Base-by-base conservation (phyloP, 2,113 vertebrate species). In the Orycteropus afer region DNA sequence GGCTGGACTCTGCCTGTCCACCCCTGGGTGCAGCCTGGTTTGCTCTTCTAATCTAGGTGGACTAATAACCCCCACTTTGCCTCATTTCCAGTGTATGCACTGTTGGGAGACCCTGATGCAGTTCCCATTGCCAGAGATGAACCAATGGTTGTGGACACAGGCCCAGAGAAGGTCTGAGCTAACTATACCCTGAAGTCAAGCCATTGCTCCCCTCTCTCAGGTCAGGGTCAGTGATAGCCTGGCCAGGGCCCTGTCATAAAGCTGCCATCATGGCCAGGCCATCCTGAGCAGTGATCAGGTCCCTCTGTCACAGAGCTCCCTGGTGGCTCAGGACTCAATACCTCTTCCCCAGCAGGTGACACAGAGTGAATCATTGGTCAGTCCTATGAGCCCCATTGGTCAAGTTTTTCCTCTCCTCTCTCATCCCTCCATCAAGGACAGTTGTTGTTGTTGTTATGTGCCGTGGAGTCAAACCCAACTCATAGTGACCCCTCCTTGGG, bases 381-480 rank as follows among this genome's bases (percentile, higher is more conserved):
- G 51, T 34, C 15, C 80, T 55, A 25, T 29, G 8, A 37, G 63
- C 27, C n/a, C 49, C 1, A 0, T 7, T 45, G 37, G 34, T 47
- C 4, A 10, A 23, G 40, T 29, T 22, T 80, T 55, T 74, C 51
- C 23, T 37, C 40, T 88, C 53, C 49, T 55, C 17, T n/a, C 59
- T 25, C 22, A 13, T n/a, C 11, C 32, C 23, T 51, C 7, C 2
- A 25, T 32, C n/a, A 34, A 1, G 0, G 0, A 13, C 7, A 86
- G 51, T 47, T 18, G n/a, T n/a, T n/a, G n/a, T n/a, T n/a, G n/a
- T n/a, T n/a, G n/a, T n/a, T n/a, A n/a, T n/a, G n/a, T n/a, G n/a
- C n/a, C n/a, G n/a, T n/a, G n/a, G n/a, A n/a, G n/a, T n/a, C n/a
- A n/a, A n/a, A n/a, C n/a, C n/a, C n/a, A n/a, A n/a, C n/a, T n/a